Evolutionary conservation across 2,888 invertebrate species (phyloP), one percentile per base, ranked within the genome.

Genomic region (Griposia aprilina): DNA sequence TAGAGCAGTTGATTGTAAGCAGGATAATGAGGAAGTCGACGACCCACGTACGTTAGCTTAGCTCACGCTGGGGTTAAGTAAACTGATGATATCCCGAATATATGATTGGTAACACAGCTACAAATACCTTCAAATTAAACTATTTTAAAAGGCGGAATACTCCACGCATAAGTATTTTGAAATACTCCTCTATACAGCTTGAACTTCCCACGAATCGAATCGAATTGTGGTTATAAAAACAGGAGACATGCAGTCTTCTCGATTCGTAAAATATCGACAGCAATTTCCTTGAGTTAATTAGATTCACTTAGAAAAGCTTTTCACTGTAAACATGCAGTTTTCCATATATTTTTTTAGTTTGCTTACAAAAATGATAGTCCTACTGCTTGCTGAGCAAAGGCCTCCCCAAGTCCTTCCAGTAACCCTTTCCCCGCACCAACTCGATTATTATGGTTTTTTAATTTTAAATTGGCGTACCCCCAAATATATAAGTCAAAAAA

Each of bases 1-100:
- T 59, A 26, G 50, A 74, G 20, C 45, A 70, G 67, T 76, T 77
- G 81, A 88, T 83, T 74, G 81, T 13, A 52, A 72, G 13, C 20
- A 67, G 48, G 66, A 60, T 88, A 89, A 89, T 88, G 81, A 88
- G 88, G 89, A 88, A 81, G n/a, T 41, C 7, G n/a, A 72, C 76
- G 80, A 45, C 87, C 79, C 87, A 87, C 85, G 59, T 71, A 62
- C 36, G 78, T 76, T n/a, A 36, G 69, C 55, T 74, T 36, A 65
- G n/a, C 23, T 52, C 15, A 62, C 36, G 26, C 41, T n/a, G 45
- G 36, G 74, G 62, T 82, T 82, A 82, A 70, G 78, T 73, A 50
- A 65, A 76, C 78, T 55, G 13, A 66, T 55, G 20, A 65, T 77
- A 48, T 85, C 52, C 52, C 23, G 48, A 60, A 74, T 36, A 36